A percentile compares a stretch with the other conserved stretches of the same genome.
These are phyloP conservation scores for Limosa lapponica DNA, from an alignment of 2,797 vertebrate genomes.

Conservation along the genomic window DNA sequence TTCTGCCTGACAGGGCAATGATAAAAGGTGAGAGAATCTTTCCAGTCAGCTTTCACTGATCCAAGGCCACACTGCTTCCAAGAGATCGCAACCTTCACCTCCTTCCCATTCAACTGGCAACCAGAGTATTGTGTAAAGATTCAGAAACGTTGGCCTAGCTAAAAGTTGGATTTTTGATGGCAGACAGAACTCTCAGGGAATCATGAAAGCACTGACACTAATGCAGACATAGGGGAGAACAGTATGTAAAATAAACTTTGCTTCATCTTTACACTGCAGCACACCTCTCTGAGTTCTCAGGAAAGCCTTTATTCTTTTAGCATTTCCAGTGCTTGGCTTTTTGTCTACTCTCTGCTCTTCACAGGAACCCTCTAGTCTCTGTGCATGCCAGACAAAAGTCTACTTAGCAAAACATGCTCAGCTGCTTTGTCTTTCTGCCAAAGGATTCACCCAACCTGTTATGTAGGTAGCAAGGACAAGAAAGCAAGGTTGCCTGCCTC, in stretches of 20 bases:
- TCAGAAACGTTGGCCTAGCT: not conserved
- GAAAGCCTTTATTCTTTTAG: not conserved
- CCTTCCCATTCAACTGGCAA: not conserved
- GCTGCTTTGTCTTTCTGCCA: not conserved
- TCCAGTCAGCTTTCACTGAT: not conserved
- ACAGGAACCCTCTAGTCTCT: not conserved
- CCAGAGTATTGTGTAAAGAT: not conserved
- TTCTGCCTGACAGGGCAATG: not conserved
- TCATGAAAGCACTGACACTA: not conserved
- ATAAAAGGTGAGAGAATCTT: not conserved
- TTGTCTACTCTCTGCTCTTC: not conserved
- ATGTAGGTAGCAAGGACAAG: not conserved
- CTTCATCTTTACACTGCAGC: not conserved
- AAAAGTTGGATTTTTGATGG: not conserved
- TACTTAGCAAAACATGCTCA: not conserved
- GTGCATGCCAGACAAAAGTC: not conserved
- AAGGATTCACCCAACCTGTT: not conserved
- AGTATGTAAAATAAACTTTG: not conserved
- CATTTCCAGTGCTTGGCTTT: not conserved
- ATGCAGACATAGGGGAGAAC: not conserved
- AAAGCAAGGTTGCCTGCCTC: not conserved
- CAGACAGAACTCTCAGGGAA: not conserved
- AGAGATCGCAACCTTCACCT: not conserved
- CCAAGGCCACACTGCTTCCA: not conserved
- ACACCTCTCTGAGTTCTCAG: not conserved